These are phyloP conservation scores for Nettapus auritus DNA, from an alignment of 2,113 vertebrate species.

Conservation along the genomic window DNA sequence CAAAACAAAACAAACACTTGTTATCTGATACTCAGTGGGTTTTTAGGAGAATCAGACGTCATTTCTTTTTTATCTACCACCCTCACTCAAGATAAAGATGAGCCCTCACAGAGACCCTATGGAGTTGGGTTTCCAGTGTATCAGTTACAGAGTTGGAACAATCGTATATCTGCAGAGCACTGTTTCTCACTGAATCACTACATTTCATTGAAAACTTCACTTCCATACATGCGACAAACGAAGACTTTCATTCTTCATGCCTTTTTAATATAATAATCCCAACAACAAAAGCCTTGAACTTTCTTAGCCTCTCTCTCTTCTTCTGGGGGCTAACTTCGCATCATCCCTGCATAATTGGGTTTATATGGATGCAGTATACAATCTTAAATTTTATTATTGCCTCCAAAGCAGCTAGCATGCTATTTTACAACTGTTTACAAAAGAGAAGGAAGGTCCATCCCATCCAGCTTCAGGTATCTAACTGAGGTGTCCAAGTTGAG, in stretches of 20 bases:
- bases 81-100: neutral
- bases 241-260: neutral
- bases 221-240: neutral
- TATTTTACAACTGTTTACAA: neutral
- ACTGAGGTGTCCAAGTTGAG: neutral
- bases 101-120: neutral
- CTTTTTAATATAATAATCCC: neutral
- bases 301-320: neutral
- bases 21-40: neutral
- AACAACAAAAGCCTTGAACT: neutral
- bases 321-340: neutral
- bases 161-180: neutral
- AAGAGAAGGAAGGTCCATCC: neutral
- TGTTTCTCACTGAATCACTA: neutral
- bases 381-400: neutral
- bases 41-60: neutral
- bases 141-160: neutral
- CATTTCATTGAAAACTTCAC: neutral
- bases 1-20: constrained; percentile 35
- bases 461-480: neutral
- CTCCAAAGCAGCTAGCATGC: neutral
- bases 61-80: constrained; percentile 20
- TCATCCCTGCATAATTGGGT: neutral
- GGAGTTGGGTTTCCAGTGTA: neutral
- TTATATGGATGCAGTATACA: neutral